Conservation (phyloP, 2,113 vertebrate genomes). For the Sterrhoptilus dennistouni region DNA sequence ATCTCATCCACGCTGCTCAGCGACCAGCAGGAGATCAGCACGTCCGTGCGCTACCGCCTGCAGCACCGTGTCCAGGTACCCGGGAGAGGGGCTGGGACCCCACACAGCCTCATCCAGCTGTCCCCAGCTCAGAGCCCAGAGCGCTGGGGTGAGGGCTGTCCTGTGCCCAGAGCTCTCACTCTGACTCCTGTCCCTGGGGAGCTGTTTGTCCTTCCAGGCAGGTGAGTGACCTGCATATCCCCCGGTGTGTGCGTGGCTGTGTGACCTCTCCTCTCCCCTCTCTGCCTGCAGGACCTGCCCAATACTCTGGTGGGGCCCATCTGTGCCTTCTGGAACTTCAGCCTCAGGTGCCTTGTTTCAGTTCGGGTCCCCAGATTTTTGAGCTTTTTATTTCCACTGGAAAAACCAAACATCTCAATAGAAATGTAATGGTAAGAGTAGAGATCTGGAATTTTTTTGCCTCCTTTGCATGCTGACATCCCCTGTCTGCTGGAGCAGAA, state of each 20-base stretch:
- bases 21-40: slow-evolving; percentile 74
- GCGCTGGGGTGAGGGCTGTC: background rate
- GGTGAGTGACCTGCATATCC: background rate
- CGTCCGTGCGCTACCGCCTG: slow-evolving; percentile 80
- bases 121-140: background rate
- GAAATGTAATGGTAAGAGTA: background rate
- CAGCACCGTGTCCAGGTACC: slow-evolving; percentile 61
- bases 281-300: slow-evolving; percentile 28
- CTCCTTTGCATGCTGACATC: background rate
- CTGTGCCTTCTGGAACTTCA: slow-evolving; percentile 92
- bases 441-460: background rate
- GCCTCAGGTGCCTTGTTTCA: slow-evolving; percentile 53
- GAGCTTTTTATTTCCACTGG: background rate
- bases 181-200: background rate
- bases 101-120: accelerated
- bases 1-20: slow-evolving; percentile 83
- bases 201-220: background rate
- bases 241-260: accelerated
- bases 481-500: background rate
- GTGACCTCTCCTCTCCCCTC: background rate
- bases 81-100: accelerated
- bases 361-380: background rate
- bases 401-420: background rate
- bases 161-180: background rate
- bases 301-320: slow-evolving; percentile 72